Evolutionary conservation across 2,888 invertebrate species (phyloP), one percentile per base, ranked within the genome.

Genomic region (Zygaena filipendulae): DNA sequence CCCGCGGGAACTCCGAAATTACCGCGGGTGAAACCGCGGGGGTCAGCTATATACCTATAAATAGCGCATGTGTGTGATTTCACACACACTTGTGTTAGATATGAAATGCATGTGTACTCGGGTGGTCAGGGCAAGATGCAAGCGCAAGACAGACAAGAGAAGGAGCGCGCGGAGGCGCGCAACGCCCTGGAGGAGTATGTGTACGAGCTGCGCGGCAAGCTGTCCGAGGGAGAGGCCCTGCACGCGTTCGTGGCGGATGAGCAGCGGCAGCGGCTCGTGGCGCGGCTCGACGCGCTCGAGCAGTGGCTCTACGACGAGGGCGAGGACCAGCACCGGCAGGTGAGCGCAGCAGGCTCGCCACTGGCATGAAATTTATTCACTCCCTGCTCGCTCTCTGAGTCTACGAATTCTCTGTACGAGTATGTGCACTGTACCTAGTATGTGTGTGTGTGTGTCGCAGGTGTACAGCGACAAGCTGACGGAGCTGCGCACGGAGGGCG

Each of bases 171-270:
- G 3, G 97, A 98, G 67, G 95, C 95, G 1, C 91, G 97, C 52
- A 99, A 99, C 69, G 92, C 96, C 3, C 84, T 99, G 1, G 99
- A 99, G 66, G 99, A 99, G 69, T 99, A 96, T 57, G 95, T 99
- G 14, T 99, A 99, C 62, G 97, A 97, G 49, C 84, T 97, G 67
- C 85, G 99, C 30, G 91, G 92, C 33, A 95, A 96, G 62, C 69
- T 98, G 29, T 84, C 85, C 21, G 85, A 88, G 32, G 91, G 90
- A 11, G 90, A 88, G 36, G 82, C 88, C 19, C 77, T 93, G 27
- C 88, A 87, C 38, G 82, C 85, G 3, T 97, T 88, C 59, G 85
- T 95, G 11, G 79, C 85, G 2, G 90, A 91, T 29, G 67, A 80
- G 7, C 92, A 90, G 40, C 84, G 90, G 38, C 69, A 75, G 29